Evolutionary conservation across 1,140 invertebrate species (phyloP).

Genomic region (Harpegnathos saltator): DNA sequence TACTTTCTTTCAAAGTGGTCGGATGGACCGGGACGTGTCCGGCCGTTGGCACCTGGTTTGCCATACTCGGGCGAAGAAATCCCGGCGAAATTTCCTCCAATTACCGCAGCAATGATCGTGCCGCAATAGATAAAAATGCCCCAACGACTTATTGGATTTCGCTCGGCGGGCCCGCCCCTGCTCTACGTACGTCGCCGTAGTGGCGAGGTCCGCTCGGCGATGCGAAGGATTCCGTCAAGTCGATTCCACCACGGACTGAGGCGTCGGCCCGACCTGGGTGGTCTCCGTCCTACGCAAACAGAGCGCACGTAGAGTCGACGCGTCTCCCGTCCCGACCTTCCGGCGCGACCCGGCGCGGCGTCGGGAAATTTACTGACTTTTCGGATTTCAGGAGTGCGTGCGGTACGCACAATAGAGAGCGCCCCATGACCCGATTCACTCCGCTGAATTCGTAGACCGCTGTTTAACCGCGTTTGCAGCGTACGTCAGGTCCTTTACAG

Average conservation of each 20-base stretch:
- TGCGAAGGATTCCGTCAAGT: constrained; percentile 80
- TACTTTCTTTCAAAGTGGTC: too few species aligned
- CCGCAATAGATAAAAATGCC: too few species aligned
- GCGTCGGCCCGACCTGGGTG: constrained; percentile 81
- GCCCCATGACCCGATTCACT: neutral
- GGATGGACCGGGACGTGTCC: too few species aligned
- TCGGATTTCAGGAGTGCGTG: constrained; percentile 72
- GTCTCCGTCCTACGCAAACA: constrained; percentile 84
- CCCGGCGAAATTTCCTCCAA: too few species aligned
- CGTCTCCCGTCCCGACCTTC: constrained; percentile 62
- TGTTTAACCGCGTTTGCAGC: constrained; percentile 32
- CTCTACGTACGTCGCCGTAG: constrained; percentile 50
- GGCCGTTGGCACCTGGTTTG: too few species aligned
- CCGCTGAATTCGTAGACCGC: constrained; percentile 38
- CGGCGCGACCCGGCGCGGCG: constrained; percentile 77
- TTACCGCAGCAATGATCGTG: too few species aligned
- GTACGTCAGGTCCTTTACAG: constrained; percentile 26
- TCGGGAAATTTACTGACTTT: constrained; percentile 82
- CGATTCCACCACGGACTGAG: constrained; percentile 77
- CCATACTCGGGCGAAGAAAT: too few species aligned
- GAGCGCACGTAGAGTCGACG: constrained; percentile 64
- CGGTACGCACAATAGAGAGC: constrained; percentile 59
- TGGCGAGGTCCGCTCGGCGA: constrained; percentile 32
- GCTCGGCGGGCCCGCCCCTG: constrained; percentile 34
- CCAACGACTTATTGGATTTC: neutral